A percentile compares a stretch with the other conserved stretches of the same genome.
These are phyloP conservation scores for Sinella curviseta DNA, from an alignment of 1,140 invertebrate species.

Conservation along the genomic window DNA sequence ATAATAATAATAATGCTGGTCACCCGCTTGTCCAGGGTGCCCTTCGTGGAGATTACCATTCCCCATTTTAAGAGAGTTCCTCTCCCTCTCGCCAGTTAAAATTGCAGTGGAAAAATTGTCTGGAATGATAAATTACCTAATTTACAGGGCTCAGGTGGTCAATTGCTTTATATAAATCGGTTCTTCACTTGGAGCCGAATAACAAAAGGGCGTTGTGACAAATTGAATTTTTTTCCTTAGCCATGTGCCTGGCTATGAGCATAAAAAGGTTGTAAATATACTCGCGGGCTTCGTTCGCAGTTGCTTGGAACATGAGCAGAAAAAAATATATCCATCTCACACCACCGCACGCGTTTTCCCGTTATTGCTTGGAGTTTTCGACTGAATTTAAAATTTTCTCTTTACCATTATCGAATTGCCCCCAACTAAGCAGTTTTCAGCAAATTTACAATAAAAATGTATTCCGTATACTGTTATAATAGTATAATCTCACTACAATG, in stretches of 20 bases:
- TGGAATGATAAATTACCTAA: slow-evolving; percentile 51
- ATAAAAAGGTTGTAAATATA: not conserved
- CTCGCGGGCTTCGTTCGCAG: not conserved
- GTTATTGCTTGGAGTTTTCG: not conserved
- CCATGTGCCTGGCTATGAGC: not conserved
- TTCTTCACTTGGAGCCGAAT: slow-evolving; percentile 44
- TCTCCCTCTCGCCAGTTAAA: not conserved
- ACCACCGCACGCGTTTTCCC: not conserved
- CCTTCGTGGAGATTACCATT: not conserved
- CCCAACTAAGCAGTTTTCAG: no score
- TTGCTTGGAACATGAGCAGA: no score
- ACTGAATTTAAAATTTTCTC: no score
- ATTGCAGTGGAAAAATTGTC: slow-evolving; percentile 40
- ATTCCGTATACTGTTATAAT: no score
- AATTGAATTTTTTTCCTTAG: slow-evolving; percentile 40
- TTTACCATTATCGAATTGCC: no score
- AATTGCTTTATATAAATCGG: slow-evolving; percentile 51
- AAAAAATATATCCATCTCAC: no score
- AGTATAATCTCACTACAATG: no score
- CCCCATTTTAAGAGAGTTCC: not conserved
- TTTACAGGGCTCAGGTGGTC: slow-evolving; percentile 51
- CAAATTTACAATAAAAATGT: no score
- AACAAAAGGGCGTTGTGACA: slow-evolving; percentile 48
- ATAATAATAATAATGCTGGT: not conserved
- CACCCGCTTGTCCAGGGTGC: not conserved